Evolutionary conservation across 2,888 invertebrate species (phyloP).

Genomic region (Anagyrus pseudococci): DNA sequence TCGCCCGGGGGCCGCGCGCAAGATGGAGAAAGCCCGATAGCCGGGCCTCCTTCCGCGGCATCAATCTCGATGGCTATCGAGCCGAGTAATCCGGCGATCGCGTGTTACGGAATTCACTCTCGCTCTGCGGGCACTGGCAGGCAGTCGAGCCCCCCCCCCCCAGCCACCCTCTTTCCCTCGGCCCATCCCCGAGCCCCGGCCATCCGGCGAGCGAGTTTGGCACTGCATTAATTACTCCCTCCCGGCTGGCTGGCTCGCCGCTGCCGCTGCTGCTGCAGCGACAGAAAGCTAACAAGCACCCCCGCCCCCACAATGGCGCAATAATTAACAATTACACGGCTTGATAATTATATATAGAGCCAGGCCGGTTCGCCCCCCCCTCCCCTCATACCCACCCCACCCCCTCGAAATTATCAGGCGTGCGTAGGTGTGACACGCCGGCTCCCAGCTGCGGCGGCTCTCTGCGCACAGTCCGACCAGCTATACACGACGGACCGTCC

Average conservation of each 20-base stretch:
- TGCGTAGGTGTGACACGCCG: neutral
- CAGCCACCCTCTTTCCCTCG: slow-evolving; percentile 2
- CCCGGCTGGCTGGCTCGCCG: slow-evolving; percentile 27
- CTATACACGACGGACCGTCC: too few relatives aligned
- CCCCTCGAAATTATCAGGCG: slow-evolving; percentile 51
- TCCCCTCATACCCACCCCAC: too few relatives aligned
- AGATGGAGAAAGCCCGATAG: neutral
- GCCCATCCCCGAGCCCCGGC: too few relatives aligned
- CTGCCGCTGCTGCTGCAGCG: too few relatives aligned
- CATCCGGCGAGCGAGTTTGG: slow-evolving; percentile 41
- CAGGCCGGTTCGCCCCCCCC: too few relatives aligned
- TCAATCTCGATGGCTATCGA: slow-evolving; percentile 37
- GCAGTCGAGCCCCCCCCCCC: too few relatives aligned
- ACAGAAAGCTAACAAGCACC: too few relatives aligned
- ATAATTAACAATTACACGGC: slow-evolving; percentile 60
- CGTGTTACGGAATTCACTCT: neutral
- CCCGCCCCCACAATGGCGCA: slow-evolving; percentile 53
- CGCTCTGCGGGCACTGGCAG: too few relatives aligned
- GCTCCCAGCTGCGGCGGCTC: too few relatives aligned
- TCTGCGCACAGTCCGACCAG: too few relatives aligned
- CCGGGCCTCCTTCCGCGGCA: slow-evolving; percentile 26
- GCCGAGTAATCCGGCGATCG: slow-evolving; percentile 11
- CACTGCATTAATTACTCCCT: slow-evolving; percentile 54
- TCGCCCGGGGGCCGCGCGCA: too few relatives aligned
- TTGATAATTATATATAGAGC: slow-evolving; percentile 56